Conservation (phyloP, 2,797 vertebrate genomes). For the Melanotaenia parkinsoni region DNA sequence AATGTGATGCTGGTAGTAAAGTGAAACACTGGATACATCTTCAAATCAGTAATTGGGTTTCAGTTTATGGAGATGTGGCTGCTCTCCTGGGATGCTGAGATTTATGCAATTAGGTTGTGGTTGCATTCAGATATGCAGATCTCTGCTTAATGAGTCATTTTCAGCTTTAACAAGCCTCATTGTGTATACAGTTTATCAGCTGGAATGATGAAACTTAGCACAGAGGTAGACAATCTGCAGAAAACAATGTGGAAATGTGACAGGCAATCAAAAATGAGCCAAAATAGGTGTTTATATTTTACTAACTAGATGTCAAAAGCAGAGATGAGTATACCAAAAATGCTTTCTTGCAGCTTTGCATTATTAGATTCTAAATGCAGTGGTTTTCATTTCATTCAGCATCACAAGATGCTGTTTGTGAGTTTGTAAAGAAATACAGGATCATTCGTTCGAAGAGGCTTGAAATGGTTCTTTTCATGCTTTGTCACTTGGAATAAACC, state of each 20-base stretch:
- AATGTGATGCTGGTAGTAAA: not conserved
- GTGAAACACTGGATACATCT: slow-evolving; percentile 39
- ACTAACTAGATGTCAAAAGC: slow-evolving; percentile 12
- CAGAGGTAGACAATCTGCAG: slow-evolving; percentile 10
- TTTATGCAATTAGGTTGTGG: slow-evolving; percentile 43
- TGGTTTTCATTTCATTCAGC: not conserved
- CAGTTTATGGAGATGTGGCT: slow-evolving; percentile 33
- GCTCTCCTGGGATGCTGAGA: slow-evolving; percentile 20
- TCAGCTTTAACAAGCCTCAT: slow-evolving; percentile 7
- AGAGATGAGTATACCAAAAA: not conserved
- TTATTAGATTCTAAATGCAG: not conserved
- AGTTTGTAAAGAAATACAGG: not conserved
- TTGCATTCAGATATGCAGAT: slow-evolving; percentile 20
- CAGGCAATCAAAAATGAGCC: slow-evolving; percentile 17
- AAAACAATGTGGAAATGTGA: slow-evolving; percentile 18
- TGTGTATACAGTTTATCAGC: slow-evolving; percentile 4
- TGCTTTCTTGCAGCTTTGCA: not conserved
- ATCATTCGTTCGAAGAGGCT: not conserved
- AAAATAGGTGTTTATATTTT: slow-evolving; percentile 19
- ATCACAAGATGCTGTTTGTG: not conserved
- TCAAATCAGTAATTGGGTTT: slow-evolving; percentile 35
- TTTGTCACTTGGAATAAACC: not conserved
- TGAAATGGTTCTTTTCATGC: not conserved
- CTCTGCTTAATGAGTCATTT: slow-evolving; percentile 32
- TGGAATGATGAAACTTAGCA: not conserved